A percentile compares a stretch with the other conserved stretches of the same genome.
These are phyloP conservation scores for Chunga burmeisteri DNA, from an alignment of 2,113 vertebrate genomes.

Conservation along the genomic window DNA sequence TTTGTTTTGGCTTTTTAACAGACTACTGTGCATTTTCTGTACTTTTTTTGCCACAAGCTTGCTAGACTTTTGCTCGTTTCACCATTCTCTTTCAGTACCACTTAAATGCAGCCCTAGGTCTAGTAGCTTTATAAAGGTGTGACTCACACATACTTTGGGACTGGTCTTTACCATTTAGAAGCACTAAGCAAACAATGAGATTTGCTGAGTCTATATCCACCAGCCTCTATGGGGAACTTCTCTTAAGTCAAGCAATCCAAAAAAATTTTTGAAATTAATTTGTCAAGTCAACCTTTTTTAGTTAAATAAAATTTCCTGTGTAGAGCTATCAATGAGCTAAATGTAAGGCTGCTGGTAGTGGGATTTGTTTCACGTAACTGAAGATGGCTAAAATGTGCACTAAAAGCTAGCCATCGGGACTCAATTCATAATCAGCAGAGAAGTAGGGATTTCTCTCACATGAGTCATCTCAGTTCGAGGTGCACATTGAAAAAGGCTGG, in stretches of 20 bases:
- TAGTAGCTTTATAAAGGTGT: neutral
- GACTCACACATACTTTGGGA: neutral
- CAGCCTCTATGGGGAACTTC: neutral
- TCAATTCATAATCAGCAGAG: neutral
- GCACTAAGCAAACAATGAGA: neutral
- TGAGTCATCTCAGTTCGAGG: neutral
- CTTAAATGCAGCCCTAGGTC: neutral
- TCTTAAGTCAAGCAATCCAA: neutral
- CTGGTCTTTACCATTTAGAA: neutral
- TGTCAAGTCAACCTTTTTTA: neutral
- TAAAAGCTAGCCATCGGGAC: neutral
- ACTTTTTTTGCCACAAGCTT: neutral
- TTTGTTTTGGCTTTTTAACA: neutral
- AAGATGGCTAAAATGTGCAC: neutral
- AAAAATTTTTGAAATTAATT: neutral
- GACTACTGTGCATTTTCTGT: neutral
- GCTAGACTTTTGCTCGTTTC: neutral
- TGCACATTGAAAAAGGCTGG: rapidly evolving
- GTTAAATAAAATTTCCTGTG: neutral
- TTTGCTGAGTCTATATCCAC: neutral
- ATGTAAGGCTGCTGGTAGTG: neutral
- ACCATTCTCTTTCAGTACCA: neutral
- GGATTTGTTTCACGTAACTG: neutral
- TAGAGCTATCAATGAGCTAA: neutral
- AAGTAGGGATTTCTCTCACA: neutral